Percentiles rank a stretch among this genome's conserved stretches.
phyloP scores from a whole-genome alignment of 2,113 vertebrate genomes.

The Clarias gariepinus region DNA sequence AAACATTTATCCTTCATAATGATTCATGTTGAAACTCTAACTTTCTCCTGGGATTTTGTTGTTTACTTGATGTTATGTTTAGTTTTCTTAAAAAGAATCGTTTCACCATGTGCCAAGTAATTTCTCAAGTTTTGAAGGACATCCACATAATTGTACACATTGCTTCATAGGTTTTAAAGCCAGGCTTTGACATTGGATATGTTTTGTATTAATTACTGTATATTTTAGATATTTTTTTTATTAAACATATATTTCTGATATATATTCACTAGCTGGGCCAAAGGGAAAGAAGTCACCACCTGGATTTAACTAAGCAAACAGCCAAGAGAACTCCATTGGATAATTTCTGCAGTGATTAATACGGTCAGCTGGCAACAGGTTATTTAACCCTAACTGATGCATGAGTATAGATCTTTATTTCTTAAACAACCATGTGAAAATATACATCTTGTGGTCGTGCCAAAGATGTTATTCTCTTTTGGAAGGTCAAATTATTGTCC shows the following conservation, averaged over 20 bases:
- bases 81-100: neutral
- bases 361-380: too few species aligned
- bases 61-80: constrained; percentile 7
- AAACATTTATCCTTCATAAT: neutral
- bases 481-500: too few species aligned
- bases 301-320: too few species aligned
- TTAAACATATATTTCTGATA: neutral
- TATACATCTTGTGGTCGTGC: too few species aligned
- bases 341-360: too few species aligned
- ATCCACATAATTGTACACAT: neutral
- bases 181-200: neutral
- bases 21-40: neutral
- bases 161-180: neutral
- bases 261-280: neutral
- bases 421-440: too few species aligned
- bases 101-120: constrained; percentile 8
- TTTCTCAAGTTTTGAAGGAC: neutral
- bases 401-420: too few species aligned
- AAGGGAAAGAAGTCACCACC: too few species aligned
- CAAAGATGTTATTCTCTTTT: too few species aligned
- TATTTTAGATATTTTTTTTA: neutral
- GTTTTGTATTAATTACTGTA: neutral
- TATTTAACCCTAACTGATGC: too few species aligned
- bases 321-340: too few species aligned
- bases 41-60: neutral